Evolutionary conservation across 1,140 invertebrate genomes (phyloP).

Genomic region (Zophobas morio): DNA sequence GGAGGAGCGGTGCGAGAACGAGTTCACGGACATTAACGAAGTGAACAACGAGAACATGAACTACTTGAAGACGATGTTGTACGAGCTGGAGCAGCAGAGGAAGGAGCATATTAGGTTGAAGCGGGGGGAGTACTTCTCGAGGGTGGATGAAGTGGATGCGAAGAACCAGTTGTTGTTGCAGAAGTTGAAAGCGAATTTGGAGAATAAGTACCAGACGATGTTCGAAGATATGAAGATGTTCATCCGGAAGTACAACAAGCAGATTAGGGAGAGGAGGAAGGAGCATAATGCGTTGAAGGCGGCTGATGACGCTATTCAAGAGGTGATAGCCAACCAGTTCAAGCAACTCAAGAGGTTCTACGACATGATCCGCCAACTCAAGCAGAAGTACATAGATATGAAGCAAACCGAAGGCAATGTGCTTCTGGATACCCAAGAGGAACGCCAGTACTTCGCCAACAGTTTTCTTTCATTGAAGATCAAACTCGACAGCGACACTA

Average conservation of each 20-base stretch:
- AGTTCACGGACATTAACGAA: conserved; percentile 44
- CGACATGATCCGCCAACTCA: conserved; percentile 53
- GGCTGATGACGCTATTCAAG: conserved; percentile 57
- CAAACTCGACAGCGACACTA: conserved; percentile 54
- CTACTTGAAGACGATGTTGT: conserved; percentile 62
- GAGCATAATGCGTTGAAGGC: conserved; percentile 51
- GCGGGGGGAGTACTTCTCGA: conserved; percentile 60
- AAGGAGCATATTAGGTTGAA: conserved; percentile 57
- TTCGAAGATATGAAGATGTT: conserved; percentile 53
- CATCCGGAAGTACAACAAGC: conserved; percentile 51
- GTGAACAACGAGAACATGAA: conserved; percentile 53
- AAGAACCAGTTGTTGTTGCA: conserved; percentile 57
- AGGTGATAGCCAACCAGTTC: conserved; percentile 53
- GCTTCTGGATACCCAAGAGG: conserved; percentile 49
- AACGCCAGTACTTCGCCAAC: conserved; percentile 56
- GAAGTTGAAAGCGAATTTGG: conserved; percentile 54
- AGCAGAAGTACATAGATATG: conserved; percentile 51
- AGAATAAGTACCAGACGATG: conserved; percentile 53
- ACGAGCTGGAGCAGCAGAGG: conserved; percentile 55
- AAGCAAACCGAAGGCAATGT: conserved; percentile 49
- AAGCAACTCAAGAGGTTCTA: conserved; percentile 53
- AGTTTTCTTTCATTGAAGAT: conserved; percentile 56
- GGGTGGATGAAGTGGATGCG: conserved; percentile 58
- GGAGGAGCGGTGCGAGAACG: conserved; percentile 45
- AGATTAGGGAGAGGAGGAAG: conserved; percentile 54